Conservation (phyloP, 2,888 invertebrate genomes). For the Scaptomyza polygonia region DNA sequence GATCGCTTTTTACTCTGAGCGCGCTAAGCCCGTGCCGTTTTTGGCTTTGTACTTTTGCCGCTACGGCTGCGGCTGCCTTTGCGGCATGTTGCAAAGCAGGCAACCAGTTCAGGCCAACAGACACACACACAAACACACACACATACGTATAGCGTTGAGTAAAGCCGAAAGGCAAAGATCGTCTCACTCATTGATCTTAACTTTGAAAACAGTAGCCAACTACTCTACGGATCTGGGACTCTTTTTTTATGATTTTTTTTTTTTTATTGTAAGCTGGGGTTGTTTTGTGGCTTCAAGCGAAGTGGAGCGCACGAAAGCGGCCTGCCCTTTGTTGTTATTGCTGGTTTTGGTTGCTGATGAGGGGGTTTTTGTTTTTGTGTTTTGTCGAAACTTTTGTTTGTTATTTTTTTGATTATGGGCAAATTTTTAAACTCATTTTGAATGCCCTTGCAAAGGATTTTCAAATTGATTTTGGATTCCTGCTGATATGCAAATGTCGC, state of each 20-base stretch:
- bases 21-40: slow-evolving; percentile 84
- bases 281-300: slow-evolving; percentile 55
- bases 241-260: slow-evolving; percentile 22
- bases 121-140: slow-evolving; percentile 1
- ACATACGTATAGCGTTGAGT: background rate
- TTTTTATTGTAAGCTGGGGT: slow-evolving; percentile 15
- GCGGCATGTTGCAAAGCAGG: slow-evolving; percentile 83
- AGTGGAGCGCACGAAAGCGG: slow-evolving; percentile 75
- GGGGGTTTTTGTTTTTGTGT: slow-evolving; percentile 54
- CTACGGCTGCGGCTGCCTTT: slow-evolving; percentile 70
- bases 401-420: slow-evolving; percentile 49
- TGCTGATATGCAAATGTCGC: slow-evolving; percentile 73
- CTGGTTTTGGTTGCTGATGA: slow-evolving; percentile 72
- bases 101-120: slow-evolving; percentile 42
- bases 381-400: slow-evolving; percentile 48
- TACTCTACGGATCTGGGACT: slow-evolving; percentile 52
- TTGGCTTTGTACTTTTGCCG: slow-evolving; percentile 77
- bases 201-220: slow-evolving; percentile 82
- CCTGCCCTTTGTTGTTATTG: slow-evolving; percentile 76
- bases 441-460: slow-evolving; percentile 79
- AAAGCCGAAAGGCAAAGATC: slow-evolving; percentile 58
- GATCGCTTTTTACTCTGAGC: slow-evolving; percentile 82
- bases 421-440: slow-evolving; percentile 72
- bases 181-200: slow-evolving; percentile 80
- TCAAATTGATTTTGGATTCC: slow-evolving; percentile 74